Percentiles rank a stretch among this genome's conserved stretches.
phyloP scores from a whole-genome alignment of 2,113 vertebrate species.

The Okapia johnstoni region DNA sequence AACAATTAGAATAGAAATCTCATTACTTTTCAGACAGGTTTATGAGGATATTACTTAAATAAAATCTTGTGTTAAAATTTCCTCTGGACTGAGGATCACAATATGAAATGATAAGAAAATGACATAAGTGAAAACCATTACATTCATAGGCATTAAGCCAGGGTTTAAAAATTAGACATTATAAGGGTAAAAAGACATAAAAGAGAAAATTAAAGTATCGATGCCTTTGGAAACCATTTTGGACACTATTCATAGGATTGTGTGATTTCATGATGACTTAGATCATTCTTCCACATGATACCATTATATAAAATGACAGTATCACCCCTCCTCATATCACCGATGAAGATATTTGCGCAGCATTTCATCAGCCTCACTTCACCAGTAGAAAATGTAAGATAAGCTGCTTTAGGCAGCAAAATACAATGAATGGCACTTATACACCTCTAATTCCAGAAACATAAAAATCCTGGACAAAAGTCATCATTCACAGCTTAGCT shows the following conservation, averaged over 20 bases:
- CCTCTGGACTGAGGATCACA: background rate
- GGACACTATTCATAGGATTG: background rate
- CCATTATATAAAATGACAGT: conserved; percentile 27
- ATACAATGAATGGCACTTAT: background rate
- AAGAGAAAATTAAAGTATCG: conserved; percentile 40
- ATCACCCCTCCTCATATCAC: background rate
- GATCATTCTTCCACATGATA: conserved; percentile 17
- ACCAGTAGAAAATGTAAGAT: background rate
- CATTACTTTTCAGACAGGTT: conserved; percentile 32
- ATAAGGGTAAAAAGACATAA: background rate
- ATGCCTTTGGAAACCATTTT: conserved; percentile 40
- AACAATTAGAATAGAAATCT: conserved; percentile 30
- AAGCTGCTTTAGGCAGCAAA: background rate
- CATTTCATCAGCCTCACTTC: conserved; percentile 4
- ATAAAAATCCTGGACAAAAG: background rate
- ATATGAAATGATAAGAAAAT: conserved; percentile 53
- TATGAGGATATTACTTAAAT: conserved; percentile 31
- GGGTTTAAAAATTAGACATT: conserved; percentile 2
- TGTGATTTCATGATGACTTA: conserved; percentile 44
- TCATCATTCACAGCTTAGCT: background rate
- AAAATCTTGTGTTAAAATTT: conserved; percentile 36
- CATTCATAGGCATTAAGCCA: conserved; percentile 8
- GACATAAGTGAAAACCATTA: conserved; percentile 43
- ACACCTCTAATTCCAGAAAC: background rate
- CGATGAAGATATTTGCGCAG: conserved; percentile 20